Evolutionary conservation across 35 echinoderm and acorn worm species (phyloP).

Genomic region (Acanthaster planci): DNA sequence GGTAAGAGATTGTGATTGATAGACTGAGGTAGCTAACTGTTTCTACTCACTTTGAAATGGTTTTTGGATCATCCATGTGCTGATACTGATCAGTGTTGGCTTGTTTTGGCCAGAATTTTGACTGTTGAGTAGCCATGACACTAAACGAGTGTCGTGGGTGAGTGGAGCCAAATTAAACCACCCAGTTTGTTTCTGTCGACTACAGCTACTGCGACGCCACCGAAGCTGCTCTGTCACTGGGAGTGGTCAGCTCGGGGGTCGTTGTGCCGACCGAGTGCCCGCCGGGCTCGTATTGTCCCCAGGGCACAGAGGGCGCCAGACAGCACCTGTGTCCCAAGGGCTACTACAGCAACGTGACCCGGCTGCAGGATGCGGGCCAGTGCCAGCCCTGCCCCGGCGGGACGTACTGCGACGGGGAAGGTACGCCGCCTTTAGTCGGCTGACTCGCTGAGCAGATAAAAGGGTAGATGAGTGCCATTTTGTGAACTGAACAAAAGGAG

Average conservation of each 20-base stretch:
- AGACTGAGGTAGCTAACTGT: no score
- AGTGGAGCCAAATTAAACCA: not conserved
- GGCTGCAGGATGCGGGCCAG: slow-evolving; percentile 66
- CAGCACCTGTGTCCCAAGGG: slow-evolving; percentile 87
- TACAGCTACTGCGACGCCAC: slow-evolving; percentile 88
- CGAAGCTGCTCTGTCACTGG: slow-evolving; percentile 76
- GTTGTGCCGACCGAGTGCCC: slow-evolving; percentile 87
- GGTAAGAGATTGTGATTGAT: no score
- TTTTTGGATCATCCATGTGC: no score
- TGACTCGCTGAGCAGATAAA: no score
- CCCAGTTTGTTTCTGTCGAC: not conserved
- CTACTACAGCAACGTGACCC: slow-evolving; percentile 79
- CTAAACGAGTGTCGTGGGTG: no score
- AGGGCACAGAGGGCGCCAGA: slow-evolving; percentile 71
- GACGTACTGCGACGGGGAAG: slow-evolving; percentile 86
- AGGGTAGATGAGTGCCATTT: no score
- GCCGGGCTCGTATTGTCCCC: slow-evolving; percentile 87
- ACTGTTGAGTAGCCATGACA: no score
- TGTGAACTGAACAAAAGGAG: no score
- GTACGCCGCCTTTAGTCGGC: no score
- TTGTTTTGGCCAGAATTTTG: no score
- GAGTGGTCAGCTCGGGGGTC: slow-evolving; percentile 77
- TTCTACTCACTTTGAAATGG: no score
- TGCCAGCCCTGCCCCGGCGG: slow-evolving; percentile 96
- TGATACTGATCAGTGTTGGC: no score